These are phyloP conservation scores for Chrysolina haemoptera DNA, from an alignment of 2,888 invertebrate genomes.

Conservation along the genomic window DNA sequence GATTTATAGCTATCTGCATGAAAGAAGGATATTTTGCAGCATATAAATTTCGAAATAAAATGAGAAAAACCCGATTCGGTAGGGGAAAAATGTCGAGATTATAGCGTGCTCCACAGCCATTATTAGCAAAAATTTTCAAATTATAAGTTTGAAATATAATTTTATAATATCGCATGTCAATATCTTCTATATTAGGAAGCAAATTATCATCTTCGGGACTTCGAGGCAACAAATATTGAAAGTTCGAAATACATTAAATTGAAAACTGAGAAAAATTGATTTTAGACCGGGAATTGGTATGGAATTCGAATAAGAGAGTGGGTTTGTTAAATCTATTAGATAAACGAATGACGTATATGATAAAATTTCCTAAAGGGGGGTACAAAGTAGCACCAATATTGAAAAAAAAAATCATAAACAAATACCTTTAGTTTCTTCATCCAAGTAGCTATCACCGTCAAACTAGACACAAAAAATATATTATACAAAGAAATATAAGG, in stretches of 20 bases:
- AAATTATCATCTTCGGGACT: slow-evolving; percentile 56
- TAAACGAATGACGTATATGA: background rate
- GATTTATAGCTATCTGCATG: slow-evolving; percentile 49
- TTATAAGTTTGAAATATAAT: slow-evolving; percentile 66
- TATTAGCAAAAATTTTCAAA: slow-evolving; percentile 66
- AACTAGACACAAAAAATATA: too few relatives aligned
- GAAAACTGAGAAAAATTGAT: slow-evolving; percentile 28
- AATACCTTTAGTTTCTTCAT: too few relatives aligned
- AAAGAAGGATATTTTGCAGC: slow-evolving; percentile 49
- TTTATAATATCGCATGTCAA: slow-evolving; percentile 67
- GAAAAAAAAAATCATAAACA: too few relatives aligned
- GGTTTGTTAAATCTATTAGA: background rate
- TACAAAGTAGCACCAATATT: too few relatives aligned
- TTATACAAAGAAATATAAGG: too few relatives aligned
- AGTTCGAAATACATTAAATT: slow-evolving; percentile 37
- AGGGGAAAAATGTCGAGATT: slow-evolving; percentile 58
- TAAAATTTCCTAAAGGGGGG: background rate
- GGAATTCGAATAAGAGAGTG: slow-evolving; percentile 1
- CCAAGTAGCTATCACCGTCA: too few relatives aligned
- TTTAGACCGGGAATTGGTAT: slow-evolving; percentile 10
- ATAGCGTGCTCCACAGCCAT: slow-evolving; percentile 62
- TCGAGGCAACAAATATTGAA: slow-evolving; percentile 38
- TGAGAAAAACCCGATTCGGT: slow-evolving; percentile 44
- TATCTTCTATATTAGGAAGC: slow-evolving; percentile 63
- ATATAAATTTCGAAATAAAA: slow-evolving; percentile 53